Evolutionary conservation across 2,888 invertebrate species (phyloP).

Genomic region (Thecophora atra): DNA sequence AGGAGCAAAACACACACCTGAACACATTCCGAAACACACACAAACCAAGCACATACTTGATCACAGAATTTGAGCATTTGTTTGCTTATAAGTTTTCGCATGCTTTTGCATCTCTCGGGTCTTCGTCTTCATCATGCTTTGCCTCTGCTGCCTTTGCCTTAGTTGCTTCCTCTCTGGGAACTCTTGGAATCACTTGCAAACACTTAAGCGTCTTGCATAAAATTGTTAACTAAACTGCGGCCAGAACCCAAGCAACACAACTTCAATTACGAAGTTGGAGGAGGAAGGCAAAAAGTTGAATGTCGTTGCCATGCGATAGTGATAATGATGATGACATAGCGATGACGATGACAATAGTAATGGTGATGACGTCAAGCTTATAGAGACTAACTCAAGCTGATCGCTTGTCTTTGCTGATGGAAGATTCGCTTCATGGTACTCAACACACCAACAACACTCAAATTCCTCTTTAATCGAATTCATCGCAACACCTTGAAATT

Average conservation of each 20-base stretch:
- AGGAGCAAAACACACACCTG: not conserved
- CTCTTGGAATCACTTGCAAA: conserved; percentile 27
- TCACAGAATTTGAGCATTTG: conserved; percentile 1
- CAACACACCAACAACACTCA: too few species aligned
- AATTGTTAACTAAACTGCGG: conserved; percentile 45
- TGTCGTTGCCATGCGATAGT: not conserved
- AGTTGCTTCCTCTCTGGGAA: too few species aligned
- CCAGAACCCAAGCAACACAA: conserved; percentile 17
- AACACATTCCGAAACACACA: not conserved
- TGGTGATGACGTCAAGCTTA: not conserved
- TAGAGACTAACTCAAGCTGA: not conserved
- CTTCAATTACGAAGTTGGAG: conserved; percentile 12
- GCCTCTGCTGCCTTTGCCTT: too few species aligned
- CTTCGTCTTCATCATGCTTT: too few species aligned
- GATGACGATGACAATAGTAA: too few species aligned
- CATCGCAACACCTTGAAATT: not conserved
- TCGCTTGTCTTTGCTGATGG: not conserved
- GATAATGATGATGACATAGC: too few species aligned
- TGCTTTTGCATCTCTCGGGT: not conserved
- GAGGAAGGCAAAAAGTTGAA: not conserved
- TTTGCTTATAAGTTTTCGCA: not conserved
- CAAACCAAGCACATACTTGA: not conserved
- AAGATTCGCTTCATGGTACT: not conserved
- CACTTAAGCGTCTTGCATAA: conserved; percentile 42
- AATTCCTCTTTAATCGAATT: too few species aligned